These are phyloP conservation scores for Cuculus canorus DNA, from an alignment of 2,797 vertebrate species.

Conservation along the genomic window DNA sequence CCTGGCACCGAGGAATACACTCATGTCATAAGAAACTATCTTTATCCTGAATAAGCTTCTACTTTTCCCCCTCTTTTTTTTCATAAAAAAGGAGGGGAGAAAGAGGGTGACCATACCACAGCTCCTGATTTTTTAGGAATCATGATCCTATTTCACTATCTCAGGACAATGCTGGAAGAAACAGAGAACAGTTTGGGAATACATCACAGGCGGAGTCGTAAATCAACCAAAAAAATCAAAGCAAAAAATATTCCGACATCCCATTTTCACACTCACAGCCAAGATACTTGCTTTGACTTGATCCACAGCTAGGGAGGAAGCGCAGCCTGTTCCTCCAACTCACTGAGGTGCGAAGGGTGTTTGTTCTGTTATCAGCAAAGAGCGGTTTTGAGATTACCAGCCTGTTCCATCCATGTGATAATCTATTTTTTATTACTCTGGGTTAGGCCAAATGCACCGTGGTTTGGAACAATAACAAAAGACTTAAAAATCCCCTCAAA, in stretches of 20 bases:
- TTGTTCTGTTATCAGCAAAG: not conserved
- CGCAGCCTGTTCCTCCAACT: not conserved
- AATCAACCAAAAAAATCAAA: not conserved
- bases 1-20: fast-evolving
- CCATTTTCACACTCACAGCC: not conserved
- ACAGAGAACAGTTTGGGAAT: not conserved
- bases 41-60: not conserved
- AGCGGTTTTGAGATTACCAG: not conserved
- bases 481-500: not conserved
- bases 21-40: not conserved
- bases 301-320: not conserved
- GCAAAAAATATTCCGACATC: not conserved
- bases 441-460: not conserved
- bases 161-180: not conserved
- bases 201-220: not conserved
- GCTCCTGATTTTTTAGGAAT: not conserved
- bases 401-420: not conserved
- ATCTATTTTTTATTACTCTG: not conserved
- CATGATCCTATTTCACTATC: not conserved
- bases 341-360: not conserved
- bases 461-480: not conserved
- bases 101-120: fast-evolving
- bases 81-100: not conserved
- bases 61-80: not conserved
- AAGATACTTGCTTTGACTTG: constrained; percentile 37